These are phyloP conservation scores for Andrena bicolor DNA, from an alignment of 2,888 invertebrate genomes.

Conservation along the genomic window DNA sequence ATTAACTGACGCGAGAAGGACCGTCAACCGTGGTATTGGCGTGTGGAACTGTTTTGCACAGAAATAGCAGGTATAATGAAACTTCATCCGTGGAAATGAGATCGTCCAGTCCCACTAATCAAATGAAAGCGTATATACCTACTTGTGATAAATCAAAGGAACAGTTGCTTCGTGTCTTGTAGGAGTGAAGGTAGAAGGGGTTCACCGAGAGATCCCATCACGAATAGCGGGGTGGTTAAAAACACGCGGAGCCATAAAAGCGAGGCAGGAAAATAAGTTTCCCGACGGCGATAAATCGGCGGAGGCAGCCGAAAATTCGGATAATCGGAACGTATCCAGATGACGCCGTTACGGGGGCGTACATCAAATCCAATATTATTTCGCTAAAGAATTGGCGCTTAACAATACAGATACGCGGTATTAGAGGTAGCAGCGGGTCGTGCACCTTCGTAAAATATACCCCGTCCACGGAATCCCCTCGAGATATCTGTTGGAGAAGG, in stretches of 20 bases:
- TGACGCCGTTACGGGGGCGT: slow-evolving; percentile 20
- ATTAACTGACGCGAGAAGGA: slow-evolving; percentile 5
- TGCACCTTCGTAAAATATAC: slow-evolving; percentile 82
- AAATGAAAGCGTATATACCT: too few relatives aligned
- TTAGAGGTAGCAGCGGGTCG: slow-evolving; percentile 77
- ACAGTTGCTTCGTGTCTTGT: not conserved
- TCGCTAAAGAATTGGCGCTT: slow-evolving; percentile 64
- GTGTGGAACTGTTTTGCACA: too few relatives aligned
- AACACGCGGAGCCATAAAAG: slow-evolving; percentile 6
- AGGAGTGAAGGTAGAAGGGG: not conserved
- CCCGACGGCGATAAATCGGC: not conserved
- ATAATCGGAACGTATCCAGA: slow-evolving; percentile 25
- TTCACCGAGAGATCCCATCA: not conserved
- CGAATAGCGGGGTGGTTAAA: not conserved
- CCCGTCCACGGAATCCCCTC: slow-evolving; percentile 75
- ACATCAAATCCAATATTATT: slow-evolving; percentile 50
- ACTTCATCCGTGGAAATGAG: not conserved
- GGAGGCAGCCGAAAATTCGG: slow-evolving; percentile 26
- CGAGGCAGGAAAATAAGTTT: slow-evolving; percentile 6
- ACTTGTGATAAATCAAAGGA: not conserved
- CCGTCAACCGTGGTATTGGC: not conserved
- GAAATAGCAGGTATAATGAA: not conserved
- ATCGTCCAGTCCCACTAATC: not conserved
- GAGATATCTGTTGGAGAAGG: slow-evolving; percentile 83
- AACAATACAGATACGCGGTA: slow-evolving; percentile 78